Evolutionary conservation across 2,113 vertebrate genomes (phyloP), one percentile per base, ranked within the genome.

Genomic region (Neotoma lepida): DNA sequence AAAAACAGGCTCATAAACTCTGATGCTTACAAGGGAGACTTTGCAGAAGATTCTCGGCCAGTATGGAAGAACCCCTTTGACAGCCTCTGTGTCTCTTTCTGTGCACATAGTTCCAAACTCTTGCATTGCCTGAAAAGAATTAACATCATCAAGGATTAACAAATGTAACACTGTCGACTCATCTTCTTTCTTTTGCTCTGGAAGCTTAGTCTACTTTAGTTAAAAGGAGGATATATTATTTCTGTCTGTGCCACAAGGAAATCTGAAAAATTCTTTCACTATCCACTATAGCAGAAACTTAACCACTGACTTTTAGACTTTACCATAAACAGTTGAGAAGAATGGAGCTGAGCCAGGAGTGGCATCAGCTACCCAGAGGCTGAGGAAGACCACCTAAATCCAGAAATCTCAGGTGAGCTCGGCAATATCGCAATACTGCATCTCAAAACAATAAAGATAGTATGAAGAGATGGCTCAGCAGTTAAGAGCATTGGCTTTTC

Each of bases 21-120:
- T 86, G 93, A 95, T 88, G 96, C 97, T 96, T 98, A 99, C 99
- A 97, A 99, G 96, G 81, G 99, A 99, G 97, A 99, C 99, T 98
- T 99, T 99, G 97, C 99, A 99, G 97, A 99, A 99, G 97, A 99
- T 99, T 97, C 99, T 98, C 10, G 99, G 99, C 99, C 99, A 99
- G 89, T 99, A 99, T 18, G 99, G 99, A 91, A 99, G 99, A 90
- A 99, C 99, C 64, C 99, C 99, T 98, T 99, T 99, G 9, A 99
- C 99, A 92, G 98, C 97, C 96, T 99, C 99, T 0, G 98, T 97
- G 44, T 99, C 99, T 97, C 99, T 98, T 88, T 99, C 99, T 94
- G 99, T 99, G 98, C 99, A 99, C 99, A 99, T 99, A 20, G 96
- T 94, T 66, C 99, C 99, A 98, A 99, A 99, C 96, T 99, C 99